Conservation (phyloP, 2,888 invertebrate genomes). For the Pandemis corylana region DNA sequence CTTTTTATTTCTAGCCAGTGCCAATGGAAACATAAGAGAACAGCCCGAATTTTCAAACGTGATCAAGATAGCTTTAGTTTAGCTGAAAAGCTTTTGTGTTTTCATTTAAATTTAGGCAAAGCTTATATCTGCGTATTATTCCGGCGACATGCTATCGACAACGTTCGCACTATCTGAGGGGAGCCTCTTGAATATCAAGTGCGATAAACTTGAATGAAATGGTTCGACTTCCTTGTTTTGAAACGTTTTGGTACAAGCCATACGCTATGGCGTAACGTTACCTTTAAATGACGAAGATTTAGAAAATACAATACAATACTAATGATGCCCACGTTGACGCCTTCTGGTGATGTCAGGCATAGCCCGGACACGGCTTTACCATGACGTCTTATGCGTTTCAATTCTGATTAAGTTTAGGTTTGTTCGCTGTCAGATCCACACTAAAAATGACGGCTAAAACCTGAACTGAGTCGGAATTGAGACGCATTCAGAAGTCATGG, state of each 20-base stretch:
- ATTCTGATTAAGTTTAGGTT: no score
- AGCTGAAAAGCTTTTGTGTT: neutral
- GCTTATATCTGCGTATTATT: slow-evolving; percentile 14
- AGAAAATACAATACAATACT: no score
- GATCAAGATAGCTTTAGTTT: neutral
- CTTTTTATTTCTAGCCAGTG: neutral
- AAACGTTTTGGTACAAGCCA: slow-evolving; percentile 7
- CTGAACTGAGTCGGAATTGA: no score
- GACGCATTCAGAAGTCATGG: no score
- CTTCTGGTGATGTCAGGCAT: no score
- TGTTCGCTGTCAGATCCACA: no score
- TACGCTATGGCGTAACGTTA: neutral
- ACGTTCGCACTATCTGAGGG: slow-evolving; percentile 15
- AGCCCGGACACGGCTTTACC: no score
- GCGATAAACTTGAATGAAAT: slow-evolving; percentile 38
- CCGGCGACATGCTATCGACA: slow-evolving; percentile 7
- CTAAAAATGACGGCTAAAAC: no score
- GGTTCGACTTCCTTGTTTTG: slow-evolving; percentile 32
- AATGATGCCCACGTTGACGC: no score
- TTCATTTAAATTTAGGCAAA: neutral
- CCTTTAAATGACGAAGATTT: no score
- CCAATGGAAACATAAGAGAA: neutral
- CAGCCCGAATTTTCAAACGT: neutral
- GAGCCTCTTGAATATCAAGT: slow-evolving; percentile 39
- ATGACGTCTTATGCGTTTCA: no score